Evolutionary conservation across 1,140 invertebrate species (phyloP).

Genomic region (Ceratoteleas bidentatus): DNA sequence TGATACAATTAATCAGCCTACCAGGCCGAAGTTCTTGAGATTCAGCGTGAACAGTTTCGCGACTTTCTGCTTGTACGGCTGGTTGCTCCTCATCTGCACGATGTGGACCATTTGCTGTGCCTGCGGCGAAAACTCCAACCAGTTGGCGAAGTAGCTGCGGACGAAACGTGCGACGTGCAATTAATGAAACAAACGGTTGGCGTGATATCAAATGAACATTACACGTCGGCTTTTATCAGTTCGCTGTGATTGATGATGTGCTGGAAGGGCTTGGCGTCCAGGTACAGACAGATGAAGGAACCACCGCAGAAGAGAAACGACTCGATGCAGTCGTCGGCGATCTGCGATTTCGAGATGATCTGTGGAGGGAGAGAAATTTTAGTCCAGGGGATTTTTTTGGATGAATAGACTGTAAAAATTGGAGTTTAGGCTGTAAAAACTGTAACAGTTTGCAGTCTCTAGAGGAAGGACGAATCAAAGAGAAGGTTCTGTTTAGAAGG

Average conservation of each 20-base stretch:
- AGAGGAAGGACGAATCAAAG: too few species aligned
- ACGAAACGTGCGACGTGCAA: background rate
- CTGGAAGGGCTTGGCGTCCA: conserved; percentile 21
- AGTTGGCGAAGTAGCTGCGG: conserved; percentile 22
- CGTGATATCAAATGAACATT: too few species aligned
- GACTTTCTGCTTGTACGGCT: conserved; percentile 26
- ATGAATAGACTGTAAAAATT: background rate
- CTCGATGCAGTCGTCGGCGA: conserved; percentile 6
- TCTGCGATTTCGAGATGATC: background rate
- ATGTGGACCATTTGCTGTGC: conserved; percentile 34
- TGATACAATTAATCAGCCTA: too few species aligned
- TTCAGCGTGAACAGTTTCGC: conserved; percentile 21
- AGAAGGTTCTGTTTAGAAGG: too few species aligned
- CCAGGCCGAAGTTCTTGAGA: conserved; percentile 32
- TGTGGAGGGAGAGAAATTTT: background rate
- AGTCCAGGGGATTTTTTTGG: background rate
- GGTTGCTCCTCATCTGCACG: conserved; percentile 17
- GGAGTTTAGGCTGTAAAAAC: too few species aligned
- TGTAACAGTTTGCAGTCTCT: too few species aligned
- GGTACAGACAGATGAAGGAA: conserved; percentile 26
- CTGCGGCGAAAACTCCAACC: conserved; percentile 12
- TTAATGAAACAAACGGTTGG: too few species aligned
- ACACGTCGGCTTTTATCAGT: conserved; percentile 14
- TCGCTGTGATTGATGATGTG: conserved; percentile 15
- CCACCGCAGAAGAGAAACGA: conserved; percentile 18